phyloP scores from a whole-genome alignment of 2,113 vertebrate genomes.

The Falco punctatus region DNA sequence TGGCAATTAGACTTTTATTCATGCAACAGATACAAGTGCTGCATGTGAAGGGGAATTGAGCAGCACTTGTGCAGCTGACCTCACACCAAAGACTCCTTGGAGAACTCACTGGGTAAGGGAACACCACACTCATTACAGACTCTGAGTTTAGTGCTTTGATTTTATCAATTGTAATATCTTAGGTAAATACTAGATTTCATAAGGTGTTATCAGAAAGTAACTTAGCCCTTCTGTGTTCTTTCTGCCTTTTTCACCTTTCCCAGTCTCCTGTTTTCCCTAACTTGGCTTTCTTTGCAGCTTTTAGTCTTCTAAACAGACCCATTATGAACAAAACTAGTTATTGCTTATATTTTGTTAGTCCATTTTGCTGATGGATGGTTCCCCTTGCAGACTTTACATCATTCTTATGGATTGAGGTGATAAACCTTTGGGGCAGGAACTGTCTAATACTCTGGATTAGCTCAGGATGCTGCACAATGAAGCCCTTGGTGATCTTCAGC shows the following conservation, averaged over 20 bases:
- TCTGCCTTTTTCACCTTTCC: not conserved
- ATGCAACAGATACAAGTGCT: accelerated
- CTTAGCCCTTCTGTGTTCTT: not conserved
- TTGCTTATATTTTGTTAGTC: not conserved
- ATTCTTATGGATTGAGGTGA: not conserved
- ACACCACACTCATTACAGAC: accelerated
- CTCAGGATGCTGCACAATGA: not conserved
- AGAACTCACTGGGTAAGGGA: not conserved
- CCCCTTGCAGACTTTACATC: not conserved
- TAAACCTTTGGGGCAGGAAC: not conserved
- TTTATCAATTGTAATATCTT: not conserved
- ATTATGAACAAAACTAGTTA: not conserved
- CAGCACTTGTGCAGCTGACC: not conserved
- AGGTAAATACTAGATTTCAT: not conserved
- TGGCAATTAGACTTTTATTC: accelerated
- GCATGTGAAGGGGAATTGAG: accelerated
- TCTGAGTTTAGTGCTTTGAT: not conserved
- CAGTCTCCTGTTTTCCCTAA: not conserved
- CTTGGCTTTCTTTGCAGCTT: not conserved
- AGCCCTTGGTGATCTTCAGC: not conserved
- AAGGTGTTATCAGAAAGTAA: not conserved
- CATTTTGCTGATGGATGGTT: not conserved
- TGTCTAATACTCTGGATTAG: not conserved
- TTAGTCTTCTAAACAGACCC: not conserved
- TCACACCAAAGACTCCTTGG: not conserved